Base-by-base conservation (phyloP, 2,797 vertebrate species). In the Muraenolepis orangiensis region DNA sequence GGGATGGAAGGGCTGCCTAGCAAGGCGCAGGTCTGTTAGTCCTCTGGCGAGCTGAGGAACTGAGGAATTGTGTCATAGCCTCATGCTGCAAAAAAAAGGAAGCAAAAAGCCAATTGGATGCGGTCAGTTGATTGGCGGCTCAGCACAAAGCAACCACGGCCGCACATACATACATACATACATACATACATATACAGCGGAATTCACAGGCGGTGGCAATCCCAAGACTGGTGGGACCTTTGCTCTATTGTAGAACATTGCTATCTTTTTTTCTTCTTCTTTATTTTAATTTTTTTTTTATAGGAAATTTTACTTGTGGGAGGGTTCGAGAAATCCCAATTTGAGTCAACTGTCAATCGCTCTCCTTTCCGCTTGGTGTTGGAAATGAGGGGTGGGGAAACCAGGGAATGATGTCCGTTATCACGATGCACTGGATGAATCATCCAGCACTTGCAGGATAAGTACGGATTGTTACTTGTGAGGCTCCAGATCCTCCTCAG, bases 21-120 rank as follows among this genome's bases (percentile, higher is more conserved):
- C 71, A 75, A 76, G 61, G 78, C 71, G 69, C 38, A 69, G 70
- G 69, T 78, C 75, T 64, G 80, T 80, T 81, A 74, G 89, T 87
- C 79, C 84, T 82, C 75, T 68, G 57, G 80, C 82, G 76, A 85
- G 71, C 67, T 68, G 70, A n/a, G n/a, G n/a, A 68, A 72, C 82
- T 79, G 79, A 81, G 74, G 82, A 84, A 84, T 72, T 81, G 68
- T 36, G 72, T 74, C 74, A 83, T 78, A 57, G 81, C 84, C 85
- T 74, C 77, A 77, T 83, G 87, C 31, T 67, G 66, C 51, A 72
- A 57, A 74, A 80, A 32, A 40, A 81, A 73, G 77, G 66, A 42
- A 7, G 66, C 67, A 71, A 82, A 81, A 79, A 71, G 61, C 67
- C 66, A 79, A 74, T 61, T 78, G 64, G 77, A 68, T 76, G 64